A percentile compares a stretch with the other conserved stretches of the same genome.
phyloP scores from a whole-genome alignment of 2,797 vertebrate species.

The Jordanella pulchra region DNA sequence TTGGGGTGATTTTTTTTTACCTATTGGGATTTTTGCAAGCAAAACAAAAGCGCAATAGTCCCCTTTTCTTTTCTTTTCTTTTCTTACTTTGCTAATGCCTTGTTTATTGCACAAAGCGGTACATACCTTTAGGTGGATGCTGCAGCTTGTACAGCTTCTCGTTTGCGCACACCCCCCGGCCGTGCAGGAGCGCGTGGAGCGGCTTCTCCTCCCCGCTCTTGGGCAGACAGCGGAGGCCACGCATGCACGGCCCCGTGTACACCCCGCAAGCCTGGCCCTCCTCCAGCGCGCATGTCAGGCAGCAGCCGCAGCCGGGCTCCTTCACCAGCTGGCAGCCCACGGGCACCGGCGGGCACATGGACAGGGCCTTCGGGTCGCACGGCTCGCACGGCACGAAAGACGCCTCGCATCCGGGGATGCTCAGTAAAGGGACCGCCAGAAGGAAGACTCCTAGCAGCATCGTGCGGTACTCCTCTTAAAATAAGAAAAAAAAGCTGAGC shows the following conservation, averaged over 20 bases:
- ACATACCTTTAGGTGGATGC: slow-evolving; percentile 68
- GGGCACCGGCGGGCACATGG: slow-evolving; percentile 89
- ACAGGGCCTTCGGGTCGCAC: slow-evolving; percentile 88
- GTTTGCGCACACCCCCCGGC: slow-evolving; percentile 88
- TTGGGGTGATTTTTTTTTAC: background rate
- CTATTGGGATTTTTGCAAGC: background rate
- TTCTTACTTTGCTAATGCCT: background rate
- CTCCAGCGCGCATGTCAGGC: slow-evolving; percentile 91
- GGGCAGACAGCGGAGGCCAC: slow-evolving; percentile 90
- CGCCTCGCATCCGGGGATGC: slow-evolving; percentile 73
- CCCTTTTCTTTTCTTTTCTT: too few relatives aligned
- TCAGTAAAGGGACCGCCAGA: slow-evolving; percentile 70
- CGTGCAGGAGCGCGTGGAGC: slow-evolving; percentile 92
- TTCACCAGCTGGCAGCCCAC: slow-evolving; percentile 90
- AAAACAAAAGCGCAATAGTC: background rate
- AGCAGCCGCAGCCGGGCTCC: slow-evolving; percentile 96
- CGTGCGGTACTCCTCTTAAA: slow-evolving; percentile 18
- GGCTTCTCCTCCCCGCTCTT: slow-evolving; percentile 93
- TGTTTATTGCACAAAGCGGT: background rate
- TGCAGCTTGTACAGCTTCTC: slow-evolving; percentile 88
- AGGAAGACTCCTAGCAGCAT: slow-evolving; percentile 74
- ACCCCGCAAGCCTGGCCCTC: slow-evolving; percentile 92
- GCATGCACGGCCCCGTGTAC: slow-evolving; percentile 91
- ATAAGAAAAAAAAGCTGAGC: background rate
- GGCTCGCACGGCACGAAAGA: slow-evolving; percentile 91